These are phyloP conservation scores for Anhinga anhinga DNA, from an alignment of 2,113 vertebrate species.

Conservation along the genomic window DNA sequence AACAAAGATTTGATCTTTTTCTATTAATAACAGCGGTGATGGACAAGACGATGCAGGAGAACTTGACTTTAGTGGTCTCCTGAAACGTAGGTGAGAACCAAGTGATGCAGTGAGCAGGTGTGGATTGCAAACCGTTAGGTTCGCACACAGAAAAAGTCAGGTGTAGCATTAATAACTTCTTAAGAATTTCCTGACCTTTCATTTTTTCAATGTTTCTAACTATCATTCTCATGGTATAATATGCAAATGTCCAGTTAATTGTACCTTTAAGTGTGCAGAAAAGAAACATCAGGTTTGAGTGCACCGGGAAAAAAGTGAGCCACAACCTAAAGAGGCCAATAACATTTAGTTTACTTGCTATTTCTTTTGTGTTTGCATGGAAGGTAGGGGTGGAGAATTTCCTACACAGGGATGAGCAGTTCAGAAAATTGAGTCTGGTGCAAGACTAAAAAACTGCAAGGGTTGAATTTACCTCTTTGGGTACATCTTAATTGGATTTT, in stretches of 20 bases:
- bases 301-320: background rate
- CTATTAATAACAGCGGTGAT: slow-evolving; percentile 96
- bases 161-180: slow-evolving; percentile 60
- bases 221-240: background rate
- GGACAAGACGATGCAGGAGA: slow-evolving; percentile 99
- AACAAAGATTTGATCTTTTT: slow-evolving; percentile 87
- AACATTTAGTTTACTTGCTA: background rate
- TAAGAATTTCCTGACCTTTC: background rate
- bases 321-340: background rate
- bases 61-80: slow-evolving; percentile 99
- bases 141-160: slow-evolving; percentile 55
- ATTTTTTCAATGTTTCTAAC: slow-evolving; percentile 26
- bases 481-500: background rate
- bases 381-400: background rate
- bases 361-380: slow-evolving; percentile 53
- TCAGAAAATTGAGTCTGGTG: slow-evolving; percentile 63
- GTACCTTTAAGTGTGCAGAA: background rate
- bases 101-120: slow-evolving; percentile 67
- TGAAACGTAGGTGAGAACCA: slow-evolving; percentile 99
- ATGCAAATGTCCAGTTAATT: background rate
- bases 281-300: background rate
- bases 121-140: slow-evolving; percentile 68
- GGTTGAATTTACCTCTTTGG: background rate
- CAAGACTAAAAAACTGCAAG: background rate
- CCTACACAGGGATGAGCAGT: slow-evolving; percentile 65